Evolutionary conservation across 2,888 invertebrate genomes (phyloP).

Genomic region (Steromphala cineraria): DNA sequence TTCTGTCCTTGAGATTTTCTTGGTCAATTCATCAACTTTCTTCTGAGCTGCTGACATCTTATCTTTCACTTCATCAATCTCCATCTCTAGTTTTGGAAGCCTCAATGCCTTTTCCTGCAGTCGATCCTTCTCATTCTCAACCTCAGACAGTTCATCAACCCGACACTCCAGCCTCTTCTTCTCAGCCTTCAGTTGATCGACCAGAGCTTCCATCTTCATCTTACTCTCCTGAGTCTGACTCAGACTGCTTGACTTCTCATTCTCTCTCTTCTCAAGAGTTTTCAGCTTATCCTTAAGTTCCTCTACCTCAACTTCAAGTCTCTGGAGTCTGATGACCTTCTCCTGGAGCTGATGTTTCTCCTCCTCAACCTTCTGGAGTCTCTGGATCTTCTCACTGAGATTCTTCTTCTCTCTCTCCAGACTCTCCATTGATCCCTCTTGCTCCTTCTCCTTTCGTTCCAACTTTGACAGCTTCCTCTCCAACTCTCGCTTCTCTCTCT

Average conservation of each 20-base stretch:
- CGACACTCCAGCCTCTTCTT: background rate
- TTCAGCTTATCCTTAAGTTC: constrained; percentile 33
- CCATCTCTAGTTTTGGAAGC: constrained; percentile 57
- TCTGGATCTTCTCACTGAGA: constrained; percentile 28
- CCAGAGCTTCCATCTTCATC: background rate
- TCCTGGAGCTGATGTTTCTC: constrained; percentile 37
- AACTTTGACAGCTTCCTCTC: constrained; percentile 33
- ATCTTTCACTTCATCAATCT: constrained; percentile 73
- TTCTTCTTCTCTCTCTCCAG: constrained; percentile 33
- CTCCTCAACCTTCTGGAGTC: constrained; percentile 21
- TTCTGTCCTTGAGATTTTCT: constrained; percentile 37
- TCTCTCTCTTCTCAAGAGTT: background rate
- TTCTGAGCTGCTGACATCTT: constrained; percentile 72
- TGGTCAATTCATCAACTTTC: constrained; percentile 32
- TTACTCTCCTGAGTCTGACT: background rate
- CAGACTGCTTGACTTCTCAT: background rate
- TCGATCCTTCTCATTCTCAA: background rate
- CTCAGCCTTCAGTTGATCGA: background rate
- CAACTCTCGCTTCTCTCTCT: constrained; percentile 32
- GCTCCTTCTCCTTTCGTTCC: constrained; percentile 30
- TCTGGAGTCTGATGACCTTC: constrained; percentile 38
- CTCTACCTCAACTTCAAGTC: constrained; percentile 34
- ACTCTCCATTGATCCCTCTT: constrained; percentile 20
- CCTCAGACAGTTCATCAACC: background rate
- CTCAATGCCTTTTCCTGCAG: background rate